Evolutionary conservation across 1,140 invertebrate species (phyloP), one percentile per base, ranked within the genome.

Genomic region (Orussus abietinus): DNA sequence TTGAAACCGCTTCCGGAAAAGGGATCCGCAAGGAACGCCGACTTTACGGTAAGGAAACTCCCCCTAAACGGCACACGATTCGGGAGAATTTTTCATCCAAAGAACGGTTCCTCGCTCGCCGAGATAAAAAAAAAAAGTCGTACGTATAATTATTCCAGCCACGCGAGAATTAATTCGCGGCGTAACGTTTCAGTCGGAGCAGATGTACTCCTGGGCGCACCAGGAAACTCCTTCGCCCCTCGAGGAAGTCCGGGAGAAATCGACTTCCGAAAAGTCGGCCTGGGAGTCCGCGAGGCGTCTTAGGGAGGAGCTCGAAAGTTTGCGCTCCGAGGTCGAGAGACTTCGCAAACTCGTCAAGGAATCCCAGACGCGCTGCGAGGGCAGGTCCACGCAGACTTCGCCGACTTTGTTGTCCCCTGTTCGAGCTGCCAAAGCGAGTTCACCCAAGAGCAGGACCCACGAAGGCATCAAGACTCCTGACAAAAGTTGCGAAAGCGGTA

Each of bases 141-240:
- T n/a, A n/a, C n/a, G n/a, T n/a, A n/a, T n/a, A n/a, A n/a, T n/a
- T n/a, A n/a, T n/a, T n/a, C n/a, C n/a, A n/a, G n/a, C n/a, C n/a
- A n/a, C n/a, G n/a, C n/a, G n/a, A n/a, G n/a, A n/a, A n/a, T n/a
- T n/a, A n/a, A n/a, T n/a, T n/a, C n/a, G n/a, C n/a, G n/a, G n/a
- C n/a, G n/a, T n/a, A n/a, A n/a, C n/a, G n/a, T 77, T 80, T 22
- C 67, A 93, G 90, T 82, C 86, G 37, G 86, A 89, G 64, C 76
- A 88, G 53, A 89, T 90, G 82, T 92, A 93, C 66, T 89, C 85
- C 60, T 92, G 90, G 90, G 80, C 84, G 14, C 83, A 90, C 59
- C 84, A 84, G 34, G 86, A 91, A 62, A 66, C 76, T 15, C 78
- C 81, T 19, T 66, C 75, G n/a, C 74, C 79, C 12, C 75, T 80